phyloP scores from a whole-genome alignment of 1,140 invertebrate genomes.

The Drosophila ercepeae region DNA sequence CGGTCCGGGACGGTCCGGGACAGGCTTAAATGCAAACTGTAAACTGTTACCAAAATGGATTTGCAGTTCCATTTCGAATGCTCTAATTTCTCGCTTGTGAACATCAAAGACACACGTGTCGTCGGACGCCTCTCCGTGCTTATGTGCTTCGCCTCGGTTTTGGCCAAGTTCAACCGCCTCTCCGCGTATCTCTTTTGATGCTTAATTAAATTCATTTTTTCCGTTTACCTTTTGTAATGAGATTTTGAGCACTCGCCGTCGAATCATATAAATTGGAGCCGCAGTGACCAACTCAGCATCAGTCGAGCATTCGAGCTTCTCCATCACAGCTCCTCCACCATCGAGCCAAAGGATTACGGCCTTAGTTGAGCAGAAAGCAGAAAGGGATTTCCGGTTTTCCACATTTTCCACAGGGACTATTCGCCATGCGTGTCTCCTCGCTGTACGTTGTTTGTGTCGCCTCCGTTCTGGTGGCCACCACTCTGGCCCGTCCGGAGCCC shows the following conservation, averaged over 20 bases:
- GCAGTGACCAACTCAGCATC: slow-evolving; percentile 48
- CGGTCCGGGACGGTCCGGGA: too few relatives aligned
- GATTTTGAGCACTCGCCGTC: slow-evolving; percentile 62
- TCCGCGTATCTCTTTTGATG: slow-evolving; percentile 65
- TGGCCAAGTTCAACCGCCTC: slow-evolving; percentile 16
- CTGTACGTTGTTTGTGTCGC: slow-evolving; percentile 84
- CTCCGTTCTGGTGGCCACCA: slow-evolving; percentile 81
- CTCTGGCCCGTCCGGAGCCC: slow-evolving; percentile 85
- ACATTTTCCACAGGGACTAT: slow-evolving; percentile 1
- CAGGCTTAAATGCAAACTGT: slow-evolving; percentile 30
- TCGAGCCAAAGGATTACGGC: slow-evolving; percentile 70
- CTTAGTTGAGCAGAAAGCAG: slow-evolving; percentile 5
- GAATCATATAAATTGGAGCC: slow-evolving; percentile 71
- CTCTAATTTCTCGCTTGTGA: slow-evolving; percentile 60
- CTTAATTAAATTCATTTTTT: slow-evolving; percentile 77
- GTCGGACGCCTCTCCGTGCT: slow-evolving; percentile 10
- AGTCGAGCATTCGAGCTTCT: slow-evolving; percentile 67
- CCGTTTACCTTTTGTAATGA: slow-evolving; percentile 76
- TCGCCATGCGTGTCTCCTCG: slow-evolving; percentile 70
- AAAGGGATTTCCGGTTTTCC: slow-evolving; percentile 47
- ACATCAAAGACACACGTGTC: slow-evolving; percentile 55
- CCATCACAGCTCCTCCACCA: slow-evolving; percentile 41
- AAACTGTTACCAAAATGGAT: slow-evolving; percentile 20
- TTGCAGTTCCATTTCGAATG: slow-evolving; percentile 28
- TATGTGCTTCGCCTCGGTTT: slow-evolving; percentile 10